phyloP scores from a whole-genome alignment of 2,113 vertebrate genomes.

The Melozone crissalis region DNA sequence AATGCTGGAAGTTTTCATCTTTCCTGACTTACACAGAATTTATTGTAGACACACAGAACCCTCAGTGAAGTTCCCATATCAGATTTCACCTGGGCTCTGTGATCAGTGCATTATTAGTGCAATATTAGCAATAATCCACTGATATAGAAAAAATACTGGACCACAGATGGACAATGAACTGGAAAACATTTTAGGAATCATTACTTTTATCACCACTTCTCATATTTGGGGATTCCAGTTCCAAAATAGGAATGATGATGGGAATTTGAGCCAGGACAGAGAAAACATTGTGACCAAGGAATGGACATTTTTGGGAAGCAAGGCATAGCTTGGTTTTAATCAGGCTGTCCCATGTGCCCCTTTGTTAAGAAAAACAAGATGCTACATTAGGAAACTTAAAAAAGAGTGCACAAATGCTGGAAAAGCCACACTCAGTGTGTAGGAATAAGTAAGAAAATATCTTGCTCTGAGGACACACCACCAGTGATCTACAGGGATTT shows the following conservation, averaged over 20 bases:
- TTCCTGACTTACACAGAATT: neutral
- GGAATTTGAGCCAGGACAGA: neutral
- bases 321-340: neutral
- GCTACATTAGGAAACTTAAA: neutral
- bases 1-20: neutral
- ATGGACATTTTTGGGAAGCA: neutral
- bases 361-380: neutral
- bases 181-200: neutral
- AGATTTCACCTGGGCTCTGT: neutral
- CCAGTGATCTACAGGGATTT: neutral
- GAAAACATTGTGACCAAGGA: neutral
- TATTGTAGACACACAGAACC: neutral
- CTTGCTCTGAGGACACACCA: neutral
- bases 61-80: neutral
- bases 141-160: neutral
- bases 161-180: neutral
- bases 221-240: neutral
- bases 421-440: accelerated
- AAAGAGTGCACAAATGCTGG: neutral
- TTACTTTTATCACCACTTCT: neutral
- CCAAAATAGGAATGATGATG: neutral
- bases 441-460: neutral
- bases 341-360: neutral
- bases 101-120: neutral
- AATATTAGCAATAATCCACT: neutral